phyloP scores from a whole-genome alignment of 2,888 invertebrate genomes.

The Diadegma fenestrale region DNA sequence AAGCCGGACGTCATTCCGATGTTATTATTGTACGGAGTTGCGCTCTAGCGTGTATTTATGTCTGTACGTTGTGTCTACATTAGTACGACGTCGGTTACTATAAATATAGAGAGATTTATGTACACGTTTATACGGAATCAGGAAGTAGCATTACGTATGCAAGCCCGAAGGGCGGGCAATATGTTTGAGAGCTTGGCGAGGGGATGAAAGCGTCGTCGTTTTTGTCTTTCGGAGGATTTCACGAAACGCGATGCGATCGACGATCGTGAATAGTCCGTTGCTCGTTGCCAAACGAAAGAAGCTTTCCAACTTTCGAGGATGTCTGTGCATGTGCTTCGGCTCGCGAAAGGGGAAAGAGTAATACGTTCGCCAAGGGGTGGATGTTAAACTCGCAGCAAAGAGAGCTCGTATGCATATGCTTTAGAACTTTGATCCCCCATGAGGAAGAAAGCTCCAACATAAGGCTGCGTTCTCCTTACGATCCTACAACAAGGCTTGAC shows the following conservation, averaged over 20 bases:
- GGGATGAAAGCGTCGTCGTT: conserved; percentile 81
- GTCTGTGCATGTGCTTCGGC: background rate
- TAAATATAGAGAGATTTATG: conserved; percentile 32
- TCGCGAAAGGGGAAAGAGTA: conserved; percentile 24
- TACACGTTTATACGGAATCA: conserved; percentile 1
- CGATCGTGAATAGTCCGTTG: conserved; percentile 56
- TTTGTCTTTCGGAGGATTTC: conserved; percentile 83
- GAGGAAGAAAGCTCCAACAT: conserved; percentile 30
- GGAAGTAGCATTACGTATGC: conserved; percentile 80
- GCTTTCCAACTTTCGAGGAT: conserved; percentile 29
- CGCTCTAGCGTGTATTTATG: conserved; percentile 14
- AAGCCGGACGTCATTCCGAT: conserved; percentile 78
- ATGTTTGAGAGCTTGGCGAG: conserved; percentile 67
- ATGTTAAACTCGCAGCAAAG: conserved; percentile 40
- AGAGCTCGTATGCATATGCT: conserved; percentile 66
- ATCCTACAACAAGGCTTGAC: conserved; percentile 53
- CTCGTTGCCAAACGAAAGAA: conserved; percentile 23
- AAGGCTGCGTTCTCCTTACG: conserved; percentile 18
- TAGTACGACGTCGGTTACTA: background rate
- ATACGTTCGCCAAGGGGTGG: conserved; percentile 25
- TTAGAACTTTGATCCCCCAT: conserved; percentile 58
- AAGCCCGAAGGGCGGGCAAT: conserved; percentile 70
- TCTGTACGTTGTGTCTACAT: conserved; percentile 29
- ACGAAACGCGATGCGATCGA: conserved; percentile 79
- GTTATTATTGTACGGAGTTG: conserved; percentile 71